These are phyloP conservation scores for Troides aeacus DNA, from an alignment of 2,888 invertebrate species.

Conservation along the genomic window DNA sequence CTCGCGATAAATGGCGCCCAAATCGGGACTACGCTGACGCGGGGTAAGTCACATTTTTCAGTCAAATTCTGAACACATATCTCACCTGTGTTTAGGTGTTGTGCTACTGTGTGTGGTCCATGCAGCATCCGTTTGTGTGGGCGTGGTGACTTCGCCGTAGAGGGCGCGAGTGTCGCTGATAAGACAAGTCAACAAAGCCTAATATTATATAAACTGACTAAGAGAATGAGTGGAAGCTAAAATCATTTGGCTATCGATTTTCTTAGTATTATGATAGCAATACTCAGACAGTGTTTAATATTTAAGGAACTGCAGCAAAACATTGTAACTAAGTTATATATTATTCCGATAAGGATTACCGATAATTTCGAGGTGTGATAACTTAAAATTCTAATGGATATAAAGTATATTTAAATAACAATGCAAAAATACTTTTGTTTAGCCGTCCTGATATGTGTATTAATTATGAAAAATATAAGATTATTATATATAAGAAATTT, in stretches of 20 bases:
- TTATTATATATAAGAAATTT: too few species aligned
- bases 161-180: slow-evolving; percentile 64
- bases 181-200: slow-evolving; percentile 75
- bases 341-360: slow-evolving; percentile 37
- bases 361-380: background rate
- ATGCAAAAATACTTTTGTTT: too few species aligned
- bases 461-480: too few species aligned
- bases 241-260: slow-evolving; percentile 70
- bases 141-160: slow-evolving; percentile 70
- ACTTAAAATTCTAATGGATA: background rate
- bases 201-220: slow-evolving; percentile 54
- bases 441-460: background rate
- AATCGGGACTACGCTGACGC: slow-evolving; percentile 63
- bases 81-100: background rate
- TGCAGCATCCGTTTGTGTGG: slow-evolving; percentile 63
- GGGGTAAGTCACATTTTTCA: slow-evolving; percentile 63
- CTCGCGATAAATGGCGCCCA: slow-evolving; percentile 77
- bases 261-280: slow-evolving; percentile 45
- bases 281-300: slow-evolving; percentile 51
- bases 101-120: slow-evolving; percentile 44
- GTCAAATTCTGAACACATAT: background rate
- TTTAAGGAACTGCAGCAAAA: slow-evolving; percentile 48
- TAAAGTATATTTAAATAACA: background rate
- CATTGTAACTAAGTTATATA: slow-evolving; percentile 43
- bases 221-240: slow-evolving; percentile 41